phyloP scores from a whole-genome alignment of 2,113 vertebrate species.

The Rattus norvegicus region GRCr8 NC_086022.1:79290001-79290500 shows the following conservation, averaged over 20 bases:
- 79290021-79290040: not conserved
- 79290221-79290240: not conserved
- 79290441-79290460: not conserved
- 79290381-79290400: not conserved
- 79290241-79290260: not conserved
- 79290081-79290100: slow-evolving; percentile 76
- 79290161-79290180: slow-evolving; percentile 64
- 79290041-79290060: too few species aligned
- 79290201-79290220: not conserved
- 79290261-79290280: not conserved
- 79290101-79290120: slow-evolving; percentile 94
- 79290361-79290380: not conserved
- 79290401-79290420: not conserved
- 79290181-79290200: not conserved
- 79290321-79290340: not conserved
- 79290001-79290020: not conserved
- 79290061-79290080: not conserved
- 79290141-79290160: not conserved
- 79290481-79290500: slow-evolving; percentile 77
- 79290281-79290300: not conserved
- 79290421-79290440: not conserved
- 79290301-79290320: not conserved
- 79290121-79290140: not conserved
- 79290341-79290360: not conserved
- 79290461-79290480: not conserved